Conservation (phyloP, 2,113 vertebrate species). For the Notiomystis cincta region DNA sequence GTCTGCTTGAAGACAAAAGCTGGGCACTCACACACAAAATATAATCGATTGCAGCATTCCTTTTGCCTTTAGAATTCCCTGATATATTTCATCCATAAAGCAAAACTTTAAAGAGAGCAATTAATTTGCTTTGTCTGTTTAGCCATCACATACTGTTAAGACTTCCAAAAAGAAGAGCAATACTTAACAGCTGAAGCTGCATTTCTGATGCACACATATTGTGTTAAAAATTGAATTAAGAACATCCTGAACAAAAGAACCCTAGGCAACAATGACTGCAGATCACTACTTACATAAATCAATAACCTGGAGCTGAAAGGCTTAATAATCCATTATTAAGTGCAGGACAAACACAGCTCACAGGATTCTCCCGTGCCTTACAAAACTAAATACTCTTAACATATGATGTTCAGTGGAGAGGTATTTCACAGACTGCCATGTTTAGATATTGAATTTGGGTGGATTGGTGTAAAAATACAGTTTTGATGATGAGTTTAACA, state of each 20-base stretch:
- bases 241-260: neutral
- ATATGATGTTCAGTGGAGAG: neutral
- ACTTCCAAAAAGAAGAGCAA: neutral
- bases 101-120: neutral
- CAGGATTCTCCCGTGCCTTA: neutral
- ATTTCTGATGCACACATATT: neutral
- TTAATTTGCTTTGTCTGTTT: neutral
- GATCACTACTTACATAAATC: neutral
- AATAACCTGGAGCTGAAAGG: neutral
- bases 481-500: neutral
- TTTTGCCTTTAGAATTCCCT: neutral
- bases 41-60: neutral
- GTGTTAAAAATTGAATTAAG: neutral
- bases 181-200: neutral
- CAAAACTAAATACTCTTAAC: neutral
- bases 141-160: neutral
- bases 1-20: neutral
- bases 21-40: neutral
- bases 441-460: neutral
- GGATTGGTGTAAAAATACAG: neutral
- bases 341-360: neutral
- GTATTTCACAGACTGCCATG: neutral
- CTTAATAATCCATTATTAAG: neutral
- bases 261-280: neutral
- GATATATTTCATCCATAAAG: neutral